phyloP scores from a whole-genome alignment of 2,888 invertebrate species.

The Torymus tubicola region DNA sequence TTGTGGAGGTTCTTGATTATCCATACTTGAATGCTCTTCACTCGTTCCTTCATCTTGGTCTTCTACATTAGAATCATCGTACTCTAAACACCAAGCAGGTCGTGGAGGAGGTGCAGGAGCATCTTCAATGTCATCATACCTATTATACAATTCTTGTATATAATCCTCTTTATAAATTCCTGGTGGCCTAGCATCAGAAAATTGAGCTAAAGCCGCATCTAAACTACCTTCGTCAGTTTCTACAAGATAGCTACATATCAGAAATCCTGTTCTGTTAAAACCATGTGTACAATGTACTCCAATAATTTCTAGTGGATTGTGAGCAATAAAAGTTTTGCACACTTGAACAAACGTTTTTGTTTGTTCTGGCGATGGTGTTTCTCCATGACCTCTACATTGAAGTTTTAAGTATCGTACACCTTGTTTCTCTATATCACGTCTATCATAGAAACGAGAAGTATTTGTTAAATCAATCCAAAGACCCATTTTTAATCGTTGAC shows the following conservation, averaged over 20 bases:
- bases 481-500: constrained; percentile 90
- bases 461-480: constrained; percentile 98
- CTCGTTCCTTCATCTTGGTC: constrained; percentile 65
- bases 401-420: constrained; percentile 88
- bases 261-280: constrained; percentile 98
- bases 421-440: constrained; percentile 84
- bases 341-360: constrained; percentile 89
- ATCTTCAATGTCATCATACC: constrained; percentile 85
- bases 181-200: constrained; percentile 88
- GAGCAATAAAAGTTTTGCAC: constrained; percentile 86
- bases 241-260: constrained; percentile 94
- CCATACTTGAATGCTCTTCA: constrained; percentile 30
- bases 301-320: constrained; percentile 85
- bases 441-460: constrained; percentile 94
- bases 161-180: constrained; percentile 99
- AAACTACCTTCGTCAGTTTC: constrained; percentile 89
- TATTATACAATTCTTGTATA: constrained; percentile 91
- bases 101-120: constrained; percentile 83
- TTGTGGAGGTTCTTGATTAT: not conserved
- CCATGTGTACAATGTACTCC: constrained; percentile 98
- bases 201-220: constrained; percentile 88
- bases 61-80: constrained; percentile 66
- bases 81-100: constrained; percentile 92
- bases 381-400: constrained; percentile 93
- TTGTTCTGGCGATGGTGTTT: constrained; percentile 92